phyloP scores from a whole-genome alignment of 2,888 invertebrate genomes.

The Lepidocyrtinus sp. region DNA sequence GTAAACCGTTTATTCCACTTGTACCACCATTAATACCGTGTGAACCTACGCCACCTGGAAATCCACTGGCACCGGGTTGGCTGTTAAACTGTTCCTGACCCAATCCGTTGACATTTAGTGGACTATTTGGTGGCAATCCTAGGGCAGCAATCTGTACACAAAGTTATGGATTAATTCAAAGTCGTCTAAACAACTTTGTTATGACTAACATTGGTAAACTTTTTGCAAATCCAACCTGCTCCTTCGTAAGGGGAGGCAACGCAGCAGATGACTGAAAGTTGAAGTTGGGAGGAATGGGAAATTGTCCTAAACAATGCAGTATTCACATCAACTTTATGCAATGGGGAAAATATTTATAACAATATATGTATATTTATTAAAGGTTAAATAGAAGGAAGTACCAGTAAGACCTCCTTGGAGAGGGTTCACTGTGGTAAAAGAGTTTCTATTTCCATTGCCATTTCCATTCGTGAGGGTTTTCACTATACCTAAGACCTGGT shows the following conservation, averaged over 20 bases:
- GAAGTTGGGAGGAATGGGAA: constrained; percentile 18
- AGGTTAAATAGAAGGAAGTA: neutral
- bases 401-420: neutral
- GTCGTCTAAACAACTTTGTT: neutral
- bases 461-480: constrained; percentile 58
- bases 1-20: neutral
- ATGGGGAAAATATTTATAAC: neutral
- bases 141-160: neutral
- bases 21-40: neutral
- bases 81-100: neutral
- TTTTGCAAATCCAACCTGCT: neutral
- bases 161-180: neutral
- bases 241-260: neutral
- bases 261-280: neutral
- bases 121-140: neutral
- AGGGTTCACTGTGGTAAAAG: constrained; percentile 45
- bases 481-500: constrained; percentile 67
- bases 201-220: too few species aligned
- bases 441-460: constrained; percentile 23
- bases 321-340: too few species aligned
- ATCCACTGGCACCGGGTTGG: constrained; percentile 4
- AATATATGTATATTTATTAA: neutral
- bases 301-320: constrained; percentile 18
- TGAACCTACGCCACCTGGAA: neutral
- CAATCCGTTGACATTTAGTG: neutral